Percentiles rank a stretch among this genome's conserved stretches.
Evolutionary conservation across 2,113 vertebrate species (phyloP).

Genomic region (Aspiorhynchus laticeps): DNA sequence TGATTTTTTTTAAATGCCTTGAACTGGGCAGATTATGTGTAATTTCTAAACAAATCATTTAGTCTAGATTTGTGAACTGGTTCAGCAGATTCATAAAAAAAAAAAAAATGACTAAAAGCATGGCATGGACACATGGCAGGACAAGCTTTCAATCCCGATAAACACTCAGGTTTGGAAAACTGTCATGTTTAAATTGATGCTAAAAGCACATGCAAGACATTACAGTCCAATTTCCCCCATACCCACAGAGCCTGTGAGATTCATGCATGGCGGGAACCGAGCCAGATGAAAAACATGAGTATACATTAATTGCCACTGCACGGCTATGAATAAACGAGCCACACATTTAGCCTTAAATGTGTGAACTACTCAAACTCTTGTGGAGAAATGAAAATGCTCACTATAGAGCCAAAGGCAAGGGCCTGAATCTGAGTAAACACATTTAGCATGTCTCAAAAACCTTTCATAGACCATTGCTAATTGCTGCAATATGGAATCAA

Average conservation of each 20-base stretch:
- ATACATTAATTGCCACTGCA: constrained; percentile 63
- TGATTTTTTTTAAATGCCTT: too few relatives aligned
- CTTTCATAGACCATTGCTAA: constrained; percentile 40
- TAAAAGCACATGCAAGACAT: constrained; percentile 48
- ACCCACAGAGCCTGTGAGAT: constrained; percentile 49
- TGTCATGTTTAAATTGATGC: constrained; percentile 3
- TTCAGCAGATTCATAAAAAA: neutral
- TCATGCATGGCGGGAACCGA: constrained; percentile 44
- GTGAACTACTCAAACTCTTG: constrained; percentile 6
- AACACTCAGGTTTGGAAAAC: constrained; percentile 1
- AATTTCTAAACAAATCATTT: too few relatives aligned
- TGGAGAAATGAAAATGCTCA: constrained; percentile 45
- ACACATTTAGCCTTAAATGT: constrained; percentile 53
- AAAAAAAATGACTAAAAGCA: too few relatives aligned
- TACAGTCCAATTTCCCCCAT: constrained; percentile 60
- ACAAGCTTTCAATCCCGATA: neutral
- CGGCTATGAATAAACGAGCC: constrained; percentile 50
- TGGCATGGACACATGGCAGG: neutral
- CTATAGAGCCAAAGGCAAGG: constrained; percentile 24
- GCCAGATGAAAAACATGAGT: constrained; percentile 60
- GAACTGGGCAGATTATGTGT: too few relatives aligned
- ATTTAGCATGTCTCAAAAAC: constrained; percentile 54
- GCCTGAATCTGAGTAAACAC: constrained; percentile 52
- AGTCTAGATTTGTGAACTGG: constrained; percentile 29
- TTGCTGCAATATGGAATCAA: constrained; percentile 16